Percentiles rank a stretch among this genome's conserved stretches.
Conservation (phyloP, 2,113 vertebrate species). For the Mormyrus lacerda region DNA sequence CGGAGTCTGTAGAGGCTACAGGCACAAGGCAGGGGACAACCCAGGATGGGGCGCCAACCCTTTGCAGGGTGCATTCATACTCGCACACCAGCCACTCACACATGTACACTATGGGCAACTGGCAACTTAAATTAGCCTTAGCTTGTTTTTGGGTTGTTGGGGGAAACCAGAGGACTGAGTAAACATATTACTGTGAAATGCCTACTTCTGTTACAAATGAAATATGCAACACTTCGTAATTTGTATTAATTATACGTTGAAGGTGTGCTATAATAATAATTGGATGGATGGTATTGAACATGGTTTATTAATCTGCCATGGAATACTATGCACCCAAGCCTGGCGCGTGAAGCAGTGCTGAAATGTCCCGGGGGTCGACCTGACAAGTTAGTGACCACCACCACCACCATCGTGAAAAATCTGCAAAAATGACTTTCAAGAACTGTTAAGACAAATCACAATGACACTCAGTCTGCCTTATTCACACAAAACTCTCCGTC, state of each 20-base stretch:
- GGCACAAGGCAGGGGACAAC: too few species aligned
- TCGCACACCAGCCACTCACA: too few species aligned
- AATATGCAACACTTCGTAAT: neutral
- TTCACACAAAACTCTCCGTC: neutral
- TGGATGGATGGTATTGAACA: neutral
- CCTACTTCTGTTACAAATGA: neutral
- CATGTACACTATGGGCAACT: too few species aligned
- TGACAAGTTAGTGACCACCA: neutral
- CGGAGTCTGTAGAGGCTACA: too few species aligned
- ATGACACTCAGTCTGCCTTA: too few species aligned
- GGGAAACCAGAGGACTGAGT: too few species aligned
- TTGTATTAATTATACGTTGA: neutral
- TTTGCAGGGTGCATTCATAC: too few species aligned
- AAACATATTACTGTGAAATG: neutral
- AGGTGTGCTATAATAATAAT: neutral
- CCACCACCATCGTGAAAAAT: neutral
- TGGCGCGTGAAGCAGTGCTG: neutral
- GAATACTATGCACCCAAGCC: neutral
- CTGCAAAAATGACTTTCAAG: neutral
- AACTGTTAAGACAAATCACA: neutral
- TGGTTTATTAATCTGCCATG: neutral
- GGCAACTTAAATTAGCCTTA: too few species aligned
- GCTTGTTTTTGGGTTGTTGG: too few species aligned
- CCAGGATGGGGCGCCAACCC: too few species aligned
- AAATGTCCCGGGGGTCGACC: neutral